These are phyloP conservation scores for Lucilia cuprina DNA, from an alignment of 1,140 invertebrate genomes.

Conservation along the genomic window DNA sequence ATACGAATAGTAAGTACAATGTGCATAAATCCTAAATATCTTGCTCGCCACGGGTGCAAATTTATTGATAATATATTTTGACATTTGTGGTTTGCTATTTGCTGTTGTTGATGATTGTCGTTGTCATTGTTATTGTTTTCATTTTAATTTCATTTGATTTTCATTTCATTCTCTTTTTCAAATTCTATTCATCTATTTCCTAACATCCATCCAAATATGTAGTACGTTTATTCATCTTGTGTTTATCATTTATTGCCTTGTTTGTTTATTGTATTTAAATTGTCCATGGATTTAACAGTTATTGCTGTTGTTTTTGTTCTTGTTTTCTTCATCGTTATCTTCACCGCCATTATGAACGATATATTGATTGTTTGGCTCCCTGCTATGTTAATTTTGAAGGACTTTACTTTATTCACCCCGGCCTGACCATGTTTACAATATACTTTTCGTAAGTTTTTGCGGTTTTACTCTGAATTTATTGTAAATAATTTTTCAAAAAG, in stretches of 20 bases:
- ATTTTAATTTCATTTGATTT: slow-evolving; percentile 56
- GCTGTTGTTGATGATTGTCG: slow-evolving; percentile 51
- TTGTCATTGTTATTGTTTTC: slow-evolving; percentile 52
- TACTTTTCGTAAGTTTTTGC: not conserved
- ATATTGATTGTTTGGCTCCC: not conserved
- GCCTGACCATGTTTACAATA: not conserved
- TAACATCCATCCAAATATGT: not conserved
- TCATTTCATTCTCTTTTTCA: slow-evolving; percentile 5
- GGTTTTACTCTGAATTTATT: not conserved
- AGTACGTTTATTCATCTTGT: slow-evolving; percentile 39
- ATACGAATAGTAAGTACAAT: too few relatives aligned
- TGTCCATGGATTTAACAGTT: not conserved
- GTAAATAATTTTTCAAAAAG: not conserved
- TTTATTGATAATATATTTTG: slow-evolving; percentile 62
- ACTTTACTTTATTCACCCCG: not conserved
- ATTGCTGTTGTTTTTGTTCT: not conserved
- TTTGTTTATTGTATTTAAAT: slow-evolving; percentile 36
- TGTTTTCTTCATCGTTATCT: not conserved
- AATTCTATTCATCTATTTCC: not conserved
- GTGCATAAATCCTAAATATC: not conserved
- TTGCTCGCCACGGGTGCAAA: slow-evolving; percentile 44
- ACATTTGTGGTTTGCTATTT: slow-evolving; percentile 44
- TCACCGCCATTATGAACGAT: not conserved
- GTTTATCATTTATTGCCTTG: slow-evolving; percentile 41
- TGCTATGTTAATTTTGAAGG: not conserved